Base-by-base conservation (phyloP, 1,140 invertebrate species). In the Himalopsyche phryganea region DNA sequence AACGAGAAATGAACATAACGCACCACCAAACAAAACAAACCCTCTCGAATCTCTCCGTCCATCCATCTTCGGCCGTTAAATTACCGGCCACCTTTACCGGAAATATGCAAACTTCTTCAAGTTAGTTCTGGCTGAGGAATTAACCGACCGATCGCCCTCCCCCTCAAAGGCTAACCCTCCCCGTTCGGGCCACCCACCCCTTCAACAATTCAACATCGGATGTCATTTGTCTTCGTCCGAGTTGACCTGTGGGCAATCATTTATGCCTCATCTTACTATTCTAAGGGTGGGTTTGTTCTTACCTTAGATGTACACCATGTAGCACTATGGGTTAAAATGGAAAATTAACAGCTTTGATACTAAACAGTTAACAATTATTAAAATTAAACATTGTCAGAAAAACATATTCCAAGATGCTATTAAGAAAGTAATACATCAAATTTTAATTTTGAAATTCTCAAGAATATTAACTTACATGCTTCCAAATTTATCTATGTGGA, bases 191-290 rank as follows among this genome's bases (percentile, higher is more conserved):
- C 19, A 32, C 40, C 17, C 42, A 33, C 51, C 46, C 58, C 58
- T 54, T 46, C 56, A 63, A 60, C 58, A 64, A 60, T 64, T 60
- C 62, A 55, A 58, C 62, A 60, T 60, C 58, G 62, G 62, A 64
- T 64, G 62, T 64, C 62, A 64, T 64, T 64, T 64, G 62, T 64
- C 62, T 64, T 60, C 58, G 62, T 64, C 62, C 58, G 50, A 55
- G 61, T 57, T 63, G 61, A 63, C 61, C 61, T 63, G 62, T 60
- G 58, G 58, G 62, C 58, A 64, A 64, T 64, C 62, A 64, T 60
- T 64, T 64, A 64, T 60, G 62, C 62, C 62, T 60, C 62, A 60
- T 63, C 61, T 63, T 63, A 58, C 60, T 54, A 51, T 51, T 51
- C 51, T 50, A 3, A 56, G 51, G 60, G 45, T 13, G 56, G 48